Evolutionary conservation across 2,888 invertebrate genomes (phyloP), one percentile per base, ranked within the genome.

Genomic region (Heteropelma amictum): DNA sequence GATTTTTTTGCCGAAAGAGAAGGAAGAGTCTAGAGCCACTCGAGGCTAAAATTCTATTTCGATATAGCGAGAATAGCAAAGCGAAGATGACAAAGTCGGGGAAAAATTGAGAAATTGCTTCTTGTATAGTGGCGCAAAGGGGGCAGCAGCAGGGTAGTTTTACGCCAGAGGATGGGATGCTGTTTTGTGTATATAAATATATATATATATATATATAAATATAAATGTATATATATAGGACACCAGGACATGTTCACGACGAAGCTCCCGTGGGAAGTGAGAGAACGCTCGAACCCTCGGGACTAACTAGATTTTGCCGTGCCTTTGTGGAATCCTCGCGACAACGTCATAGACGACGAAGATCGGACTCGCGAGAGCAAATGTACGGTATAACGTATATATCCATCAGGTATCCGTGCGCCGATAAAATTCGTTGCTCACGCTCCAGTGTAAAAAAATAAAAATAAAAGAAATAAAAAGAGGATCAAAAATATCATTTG

Each of bases 71-170:
- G 84, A 87, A 87, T 85, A 85, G 87, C 84, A 85, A 86, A 87
- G 88, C 87, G 88, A 87, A 86, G 86, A 88, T 88, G 89, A 88
- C 87, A 88, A 88, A 88, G 88, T 88, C 87, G 79, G 74, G 82
- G 79, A 81, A 85, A 88, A 88, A 89, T 89, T 88, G 88, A 86
- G 85, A 88, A 89, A 89, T 88, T 88, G 88, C 87, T 84, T 87
- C 85, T 82, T 83, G 83, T 80, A 75, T 51, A 79, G 80, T 77
- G 79, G 71, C 76, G 77, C 45, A 45, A 61, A 73, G 58, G 35
- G 19, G 19, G 42, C 26, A 6, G 47, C 17, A 49, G 17, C 33
- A 70, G 35, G 45, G 47, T 14, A 42, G 33, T 23, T 47, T 47
- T 10, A 23, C 47, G 47, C 10, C n/a, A n/a, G n/a, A 8, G 33